Percentiles rank a stretch among this genome's conserved stretches.
Conservation (phyloP, 1,140 invertebrate genomes). For the Monomorium pharaonis region DNA sequence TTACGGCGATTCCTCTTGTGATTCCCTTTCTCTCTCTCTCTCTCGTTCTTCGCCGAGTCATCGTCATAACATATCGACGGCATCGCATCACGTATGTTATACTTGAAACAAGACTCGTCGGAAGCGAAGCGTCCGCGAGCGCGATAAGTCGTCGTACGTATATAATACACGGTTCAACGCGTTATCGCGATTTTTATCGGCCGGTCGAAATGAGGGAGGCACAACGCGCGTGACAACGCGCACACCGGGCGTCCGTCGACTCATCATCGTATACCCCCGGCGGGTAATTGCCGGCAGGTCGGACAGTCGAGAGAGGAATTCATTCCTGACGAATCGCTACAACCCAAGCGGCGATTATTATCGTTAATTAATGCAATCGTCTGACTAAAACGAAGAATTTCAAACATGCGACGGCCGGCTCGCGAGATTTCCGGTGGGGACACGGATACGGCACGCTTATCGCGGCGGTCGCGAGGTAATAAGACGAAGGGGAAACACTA, state of each 20-base stretch:
- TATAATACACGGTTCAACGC: slow-evolving; percentile 11
- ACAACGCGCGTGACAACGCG: slow-evolving; percentile 35
- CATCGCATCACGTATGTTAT: slow-evolving; percentile 39
- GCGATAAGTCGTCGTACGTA: slow-evolving; percentile 15
- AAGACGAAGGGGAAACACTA: slow-evolving; percentile 44
- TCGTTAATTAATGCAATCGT: slow-evolving; percentile 52
- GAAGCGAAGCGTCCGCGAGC: slow-evolving; percentile 20
- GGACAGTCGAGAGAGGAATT: slow-evolving; percentile 6
- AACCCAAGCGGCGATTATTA: slow-evolving; percentile 15
- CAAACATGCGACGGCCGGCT: slow-evolving; percentile 32
- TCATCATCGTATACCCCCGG: background rate
- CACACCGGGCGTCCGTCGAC: background rate
- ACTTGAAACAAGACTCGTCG: slow-evolving; percentile 36
- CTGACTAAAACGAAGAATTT: slow-evolving; percentile 35
- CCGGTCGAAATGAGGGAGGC: slow-evolving; percentile 12
- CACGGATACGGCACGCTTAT: slow-evolving; percentile 47
- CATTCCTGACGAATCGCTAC: slow-evolving; percentile 14
- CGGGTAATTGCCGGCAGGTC: background rate
- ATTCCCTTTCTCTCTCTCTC: too few species aligned
- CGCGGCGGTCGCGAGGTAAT: slow-evolving; percentile 59
- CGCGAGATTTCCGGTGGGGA: slow-evolving; percentile 66
- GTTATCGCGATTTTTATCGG: slow-evolving; percentile 34
- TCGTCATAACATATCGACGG: slow-evolving; percentile 59
- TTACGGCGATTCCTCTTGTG: slow-evolving; percentile 39
- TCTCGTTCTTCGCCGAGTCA: slow-evolving; percentile 54